These are phyloP conservation scores for Perizoma flavofasciatum DNA, from an alignment of 2,888 invertebrate species.

Conservation along the genomic window DNA sequence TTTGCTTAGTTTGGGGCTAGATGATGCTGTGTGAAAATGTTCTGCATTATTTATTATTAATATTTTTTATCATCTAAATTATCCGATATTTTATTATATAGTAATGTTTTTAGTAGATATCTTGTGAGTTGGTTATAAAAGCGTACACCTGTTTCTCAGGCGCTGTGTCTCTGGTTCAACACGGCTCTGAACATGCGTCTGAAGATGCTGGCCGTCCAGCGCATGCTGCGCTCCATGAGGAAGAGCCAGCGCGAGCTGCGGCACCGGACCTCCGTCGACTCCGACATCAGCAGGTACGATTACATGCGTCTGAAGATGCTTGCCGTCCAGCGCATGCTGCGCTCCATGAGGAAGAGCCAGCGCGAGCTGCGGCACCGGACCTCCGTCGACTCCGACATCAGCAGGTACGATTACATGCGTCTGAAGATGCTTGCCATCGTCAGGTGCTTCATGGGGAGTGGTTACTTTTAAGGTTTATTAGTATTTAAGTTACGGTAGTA, in stretches of 20 bases:
- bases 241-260: constrained; percentile 41
- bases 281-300: constrained; percentile 16
- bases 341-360: constrained; percentile 55
- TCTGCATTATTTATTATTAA: no score
- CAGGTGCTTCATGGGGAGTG: no score
- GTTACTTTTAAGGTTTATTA: no score
- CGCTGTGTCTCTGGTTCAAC: constrained; percentile 96
- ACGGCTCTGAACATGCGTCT: constrained; percentile 92
- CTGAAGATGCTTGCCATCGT: no score
- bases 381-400: constrained; percentile 45
- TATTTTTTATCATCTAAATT: no score
- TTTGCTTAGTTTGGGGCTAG: no score
- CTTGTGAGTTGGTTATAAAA: no score
- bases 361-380: constrained; percentile 40
- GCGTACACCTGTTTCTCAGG: constrained; percentile 60
- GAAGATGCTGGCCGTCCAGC: constrained; percentile 89
- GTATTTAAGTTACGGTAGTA: no score
- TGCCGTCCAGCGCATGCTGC: constrained; percentile 87
- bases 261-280: constrained; percentile 48
- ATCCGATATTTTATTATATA: no score
- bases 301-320: constrained; percentile 91
- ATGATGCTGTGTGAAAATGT: no score
- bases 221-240: constrained; percentile 80
- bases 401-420: background rate
- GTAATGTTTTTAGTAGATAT: no score